Evolutionary conservation across 2,888 invertebrate genomes (phyloP).

Genomic region (Phortica magna): DNA sequence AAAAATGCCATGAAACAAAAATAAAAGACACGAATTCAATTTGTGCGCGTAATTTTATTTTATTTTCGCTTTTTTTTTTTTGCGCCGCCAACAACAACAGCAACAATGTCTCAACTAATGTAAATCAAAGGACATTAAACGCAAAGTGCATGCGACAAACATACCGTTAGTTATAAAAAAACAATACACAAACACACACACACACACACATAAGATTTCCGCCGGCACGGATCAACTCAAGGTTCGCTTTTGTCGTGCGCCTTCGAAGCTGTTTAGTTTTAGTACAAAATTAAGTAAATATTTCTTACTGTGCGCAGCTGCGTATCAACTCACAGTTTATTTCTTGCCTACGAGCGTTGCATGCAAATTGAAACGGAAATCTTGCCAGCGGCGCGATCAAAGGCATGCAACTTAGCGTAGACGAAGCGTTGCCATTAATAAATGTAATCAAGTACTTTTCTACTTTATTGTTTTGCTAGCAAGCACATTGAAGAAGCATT

Average conservation of each 20-base stretch:
- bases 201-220: neutral
- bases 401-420: neutral
- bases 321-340: neutral
- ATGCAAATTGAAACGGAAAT: slow-evolving; percentile 17
- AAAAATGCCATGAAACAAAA: neutral
- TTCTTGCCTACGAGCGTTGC: slow-evolving; percentile 4
- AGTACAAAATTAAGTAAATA: slow-evolving; percentile 11
- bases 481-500: too few relatives aligned
- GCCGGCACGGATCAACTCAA: neutral
- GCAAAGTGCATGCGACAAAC: slow-evolving; percentile 24
- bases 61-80: neutral
- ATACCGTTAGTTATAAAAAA: neutral
- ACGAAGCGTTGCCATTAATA: neutral
- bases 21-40: slow-evolving; percentile 10
- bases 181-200: neutral
- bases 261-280: slow-evolving; percentile 7
- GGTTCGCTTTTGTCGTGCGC: neutral
- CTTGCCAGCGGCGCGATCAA: neutral
- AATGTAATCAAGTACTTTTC: too few relatives aligned
- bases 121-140: slow-evolving; percentile 36
- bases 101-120: slow-evolving; percentile 25
- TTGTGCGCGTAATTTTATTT: neutral
- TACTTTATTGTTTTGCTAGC: too few relatives aligned
- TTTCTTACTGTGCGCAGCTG: slow-evolving; percentile 11
- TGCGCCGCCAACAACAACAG: neutral